Conservation (phyloP, 2,113 vertebrate species). For the Scortum barcoo region DNA sequence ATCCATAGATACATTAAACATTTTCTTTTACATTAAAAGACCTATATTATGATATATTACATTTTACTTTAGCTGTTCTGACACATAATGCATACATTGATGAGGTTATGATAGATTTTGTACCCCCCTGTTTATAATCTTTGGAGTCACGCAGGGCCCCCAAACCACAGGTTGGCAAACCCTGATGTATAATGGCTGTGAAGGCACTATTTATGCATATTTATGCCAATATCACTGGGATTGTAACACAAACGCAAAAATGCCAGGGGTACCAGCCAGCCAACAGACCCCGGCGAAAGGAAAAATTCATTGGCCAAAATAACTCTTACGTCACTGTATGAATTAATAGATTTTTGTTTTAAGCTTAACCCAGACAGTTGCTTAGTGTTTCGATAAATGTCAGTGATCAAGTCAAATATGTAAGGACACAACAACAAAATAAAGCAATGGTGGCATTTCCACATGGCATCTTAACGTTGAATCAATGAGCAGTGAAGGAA, state of each 20-base stretch:
- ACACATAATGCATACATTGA: neutral
- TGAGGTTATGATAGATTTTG: slow-evolving; percentile 11
- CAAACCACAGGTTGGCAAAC: slow-evolving; percentile 35
- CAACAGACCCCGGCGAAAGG: slow-evolving; percentile 25
- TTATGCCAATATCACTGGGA: slow-evolving; percentile 31
- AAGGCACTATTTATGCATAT: slow-evolving; percentile 70
- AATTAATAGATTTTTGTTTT: neutral
- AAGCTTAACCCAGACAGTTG: slow-evolving; percentile 2
- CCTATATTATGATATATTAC: neutral
- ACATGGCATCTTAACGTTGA: slow-evolving; percentile 19
- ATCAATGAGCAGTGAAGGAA: neutral
- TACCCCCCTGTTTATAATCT: slow-evolving; percentile 5
- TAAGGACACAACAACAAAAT: neutral
- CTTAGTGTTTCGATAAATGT: neutral
- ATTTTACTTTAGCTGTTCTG: neutral
- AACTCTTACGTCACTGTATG: neutral
- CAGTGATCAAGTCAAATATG: slow-evolving; percentile 9
- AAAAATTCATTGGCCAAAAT: slow-evolving; percentile 16
- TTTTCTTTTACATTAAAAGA: neutral
- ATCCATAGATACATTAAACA: slow-evolving; percentile 6
- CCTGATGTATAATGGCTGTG: slow-evolving; percentile 39
- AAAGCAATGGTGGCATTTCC: slow-evolving; percentile 22
- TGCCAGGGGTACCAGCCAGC: slow-evolving; percentile 43
- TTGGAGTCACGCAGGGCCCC: slow-evolving; percentile 37
- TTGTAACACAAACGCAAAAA: slow-evolving; percentile 30